A percentile compares a stretch with the other conserved stretches of the same genome.
Conservation (phyloP, 2,113 vertebrate species). For the Illadopsis cleaveri region DNA sequence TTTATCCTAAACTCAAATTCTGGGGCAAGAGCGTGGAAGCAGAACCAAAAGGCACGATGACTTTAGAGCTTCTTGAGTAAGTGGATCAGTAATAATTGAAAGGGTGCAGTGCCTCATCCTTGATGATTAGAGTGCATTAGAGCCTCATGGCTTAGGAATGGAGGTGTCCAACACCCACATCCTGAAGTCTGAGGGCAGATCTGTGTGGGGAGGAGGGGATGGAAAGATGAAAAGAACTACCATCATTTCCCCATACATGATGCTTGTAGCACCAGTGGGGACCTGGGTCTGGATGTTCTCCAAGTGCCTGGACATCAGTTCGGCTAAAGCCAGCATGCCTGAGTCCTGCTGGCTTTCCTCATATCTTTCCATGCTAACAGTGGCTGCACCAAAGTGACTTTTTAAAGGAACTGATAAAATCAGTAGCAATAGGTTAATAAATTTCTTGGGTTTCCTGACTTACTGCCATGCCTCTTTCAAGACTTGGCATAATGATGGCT, state of each 20-base stretch:
- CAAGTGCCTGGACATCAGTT: background rate
- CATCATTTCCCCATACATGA: fast-evolving
- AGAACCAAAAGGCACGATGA: conserved; percentile 93
- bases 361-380: background rate
- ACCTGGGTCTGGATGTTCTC: background rate
- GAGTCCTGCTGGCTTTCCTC: background rate
- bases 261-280: background rate
- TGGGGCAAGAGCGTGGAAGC: conserved; percentile 99
- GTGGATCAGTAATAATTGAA: conserved; percentile 32
- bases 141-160: background rate
- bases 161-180: background rate
- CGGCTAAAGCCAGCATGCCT: background rate
- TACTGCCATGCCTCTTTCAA: background rate
- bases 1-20: conserved; percentile 98
- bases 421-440: background rate
- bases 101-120: background rate
- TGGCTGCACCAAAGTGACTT: background rate
- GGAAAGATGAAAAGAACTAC: background rate
- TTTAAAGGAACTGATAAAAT: background rate
- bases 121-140: background rate
- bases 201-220: background rate
- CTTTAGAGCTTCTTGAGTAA: conserved; percentile 95
- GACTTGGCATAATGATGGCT: background rate
- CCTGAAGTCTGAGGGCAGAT: background rate
- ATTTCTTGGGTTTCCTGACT: background rate